Evolutionary conservation across 1,140 invertebrate genomes (phyloP), one percentile per base, ranked within the genome.

Genomic region (Drosophila navojoa): DNA sequence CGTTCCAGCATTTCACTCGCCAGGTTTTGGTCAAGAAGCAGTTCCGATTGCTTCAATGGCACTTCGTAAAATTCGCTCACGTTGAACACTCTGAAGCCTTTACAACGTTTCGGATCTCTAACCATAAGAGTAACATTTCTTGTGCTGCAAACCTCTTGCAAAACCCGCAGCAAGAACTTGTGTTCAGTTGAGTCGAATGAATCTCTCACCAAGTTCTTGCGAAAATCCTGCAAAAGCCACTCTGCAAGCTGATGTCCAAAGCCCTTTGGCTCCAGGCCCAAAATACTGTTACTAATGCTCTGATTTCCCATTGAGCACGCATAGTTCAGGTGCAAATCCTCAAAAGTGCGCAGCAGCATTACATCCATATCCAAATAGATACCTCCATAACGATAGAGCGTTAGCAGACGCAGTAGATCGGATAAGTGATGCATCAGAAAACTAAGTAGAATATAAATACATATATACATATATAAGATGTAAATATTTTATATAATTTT

Each of bases 311-410:
- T 27, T 27, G 94, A 94, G 0, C 95, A 95, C 1, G 94, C 94
- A 91, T 94, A 96, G 89, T 96, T 95, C 2, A 81, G 87, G 1
- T 87, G 92, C 25, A 96, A 81, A 9, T 93, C 79, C 40, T 94
- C 93, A 32, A 96, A 87, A 11, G 92, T 93, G 67, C 94, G 95
- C 4, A 94, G 93, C 1, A 96, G 93, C 10, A 97, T 93, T 1
- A 96, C 94, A 79, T 97, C 96, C 55, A 96, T 87, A 74, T 97
- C 96, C 40, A 97, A 82, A 86, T 96, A 97, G 47, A 96, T 95
- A 1, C 96, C 96, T 29, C 96, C 95, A 67, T 93, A 96, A 85
- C 96, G 96, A 93, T 95, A 96, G 1, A 97, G 90, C 0, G 95
- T 95, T 9, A 96, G 77, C 69, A 95, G 96, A 64, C 96, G 93